Percentiles rank a stretch among this genome's conserved stretches.
Evolutionary conservation across 2,113 vertebrate species (phyloP).

Genomic region (Struthidea cinerea): DNA sequence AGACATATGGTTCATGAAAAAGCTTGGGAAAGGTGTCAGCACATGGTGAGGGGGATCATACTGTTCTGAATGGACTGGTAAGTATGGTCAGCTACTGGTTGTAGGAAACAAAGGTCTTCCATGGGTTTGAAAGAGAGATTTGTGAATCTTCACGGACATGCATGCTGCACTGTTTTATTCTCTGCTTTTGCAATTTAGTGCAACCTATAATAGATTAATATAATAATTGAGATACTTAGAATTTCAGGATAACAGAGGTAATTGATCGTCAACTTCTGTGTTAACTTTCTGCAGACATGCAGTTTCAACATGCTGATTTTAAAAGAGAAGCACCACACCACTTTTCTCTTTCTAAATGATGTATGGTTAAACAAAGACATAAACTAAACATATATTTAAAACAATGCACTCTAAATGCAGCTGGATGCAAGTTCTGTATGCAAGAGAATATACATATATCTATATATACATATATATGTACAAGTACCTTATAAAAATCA

Average conservation of each 20-base stretch:
- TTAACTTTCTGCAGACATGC: background rate
- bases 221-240: background rate
- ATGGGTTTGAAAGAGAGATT: background rate
- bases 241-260: background rate
- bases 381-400: background rate
- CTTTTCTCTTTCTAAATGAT: background rate
- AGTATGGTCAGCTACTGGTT: background rate
- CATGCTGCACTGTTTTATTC: background rate
- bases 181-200: background rate
- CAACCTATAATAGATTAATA: background rate
- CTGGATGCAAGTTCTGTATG: background rate
- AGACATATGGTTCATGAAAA: background rate
- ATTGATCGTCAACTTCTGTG: accelerated
- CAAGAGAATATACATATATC: background rate
- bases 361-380: background rate
- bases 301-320: background rate
- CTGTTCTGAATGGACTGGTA: background rate
- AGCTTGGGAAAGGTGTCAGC: background rate
- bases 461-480: too few relatives aligned
- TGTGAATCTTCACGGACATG: background rate
- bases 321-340: background rate
- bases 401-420: background rate
- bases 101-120: background rate
- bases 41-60: background rate
- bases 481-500: background rate